phyloP scores from a whole-genome alignment of 2,888 invertebrate species.

The Lumbricus terrestris region DNA sequence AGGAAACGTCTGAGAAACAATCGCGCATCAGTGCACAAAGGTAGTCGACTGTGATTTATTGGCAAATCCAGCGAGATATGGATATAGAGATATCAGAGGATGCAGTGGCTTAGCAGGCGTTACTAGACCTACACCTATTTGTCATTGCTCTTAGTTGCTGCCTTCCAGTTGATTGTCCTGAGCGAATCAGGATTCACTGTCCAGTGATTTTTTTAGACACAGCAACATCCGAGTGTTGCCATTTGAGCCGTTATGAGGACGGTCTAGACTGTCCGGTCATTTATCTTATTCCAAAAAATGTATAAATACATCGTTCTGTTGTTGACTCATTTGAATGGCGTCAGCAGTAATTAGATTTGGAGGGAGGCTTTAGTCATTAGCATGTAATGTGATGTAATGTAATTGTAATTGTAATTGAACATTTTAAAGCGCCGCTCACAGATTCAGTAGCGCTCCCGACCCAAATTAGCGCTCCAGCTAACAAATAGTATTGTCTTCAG shows the following conservation, averaged over 20 bases:
- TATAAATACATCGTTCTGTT: neutral
- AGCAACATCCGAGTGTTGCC: neutral
- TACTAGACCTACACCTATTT: neutral
- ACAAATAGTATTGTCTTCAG: no score
- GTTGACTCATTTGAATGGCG: neutral
- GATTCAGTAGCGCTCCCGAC: no score
- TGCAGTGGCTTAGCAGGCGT: neutral
- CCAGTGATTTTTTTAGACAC: neutral
- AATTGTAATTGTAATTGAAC: no score
- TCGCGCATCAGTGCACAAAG: neutral
- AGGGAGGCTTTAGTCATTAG: no score
- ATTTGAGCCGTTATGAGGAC: neutral
- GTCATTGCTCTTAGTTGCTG: neutral
- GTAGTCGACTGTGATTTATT: neutral
- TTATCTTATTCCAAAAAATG: neutral
- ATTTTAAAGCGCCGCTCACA: no score
- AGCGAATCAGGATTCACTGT: neutral
- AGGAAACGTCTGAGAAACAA: neutral
- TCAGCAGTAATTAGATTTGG: no score
- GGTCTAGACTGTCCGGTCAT: neutral
- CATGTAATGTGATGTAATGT: no score
- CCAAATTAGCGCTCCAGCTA: no score
- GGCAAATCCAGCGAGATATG: neutral
- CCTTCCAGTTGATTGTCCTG: neutral
- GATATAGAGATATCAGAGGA: neutral